phyloP scores from a whole-genome alignment of 2,113 vertebrate genomes.

The Cinclus cinclus region DNA sequence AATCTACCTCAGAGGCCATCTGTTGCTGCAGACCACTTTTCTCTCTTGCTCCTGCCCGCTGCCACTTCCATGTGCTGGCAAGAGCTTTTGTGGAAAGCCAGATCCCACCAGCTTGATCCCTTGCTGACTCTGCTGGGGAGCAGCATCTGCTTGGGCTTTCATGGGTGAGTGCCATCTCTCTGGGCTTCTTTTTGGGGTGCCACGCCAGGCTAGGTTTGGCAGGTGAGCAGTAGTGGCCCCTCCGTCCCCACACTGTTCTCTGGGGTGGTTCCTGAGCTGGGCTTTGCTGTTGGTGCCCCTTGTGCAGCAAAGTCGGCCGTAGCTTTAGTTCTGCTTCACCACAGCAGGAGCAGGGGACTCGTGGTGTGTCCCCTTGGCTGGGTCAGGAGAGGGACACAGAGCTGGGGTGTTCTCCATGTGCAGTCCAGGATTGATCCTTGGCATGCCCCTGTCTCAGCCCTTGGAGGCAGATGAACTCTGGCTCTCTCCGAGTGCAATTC shows the following conservation, averaged over 20 bases:
- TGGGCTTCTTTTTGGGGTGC: not conserved
- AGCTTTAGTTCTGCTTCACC: not conserved
- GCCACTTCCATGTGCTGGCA: not conserved
- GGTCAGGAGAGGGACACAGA: not conserved
- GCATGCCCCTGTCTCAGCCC: not conserved
- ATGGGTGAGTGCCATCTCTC: not conserved
- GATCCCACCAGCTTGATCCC: not conserved
- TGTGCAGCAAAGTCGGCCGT: not conserved
- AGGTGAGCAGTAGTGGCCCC: not conserved
- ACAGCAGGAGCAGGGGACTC: not conserved
- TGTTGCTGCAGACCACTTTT: slow-evolving; percentile 19
- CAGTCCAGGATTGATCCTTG: not conserved
- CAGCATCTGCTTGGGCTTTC: not conserved
- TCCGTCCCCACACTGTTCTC: not conserved
- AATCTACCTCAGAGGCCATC: slow-evolving; percentile 72
- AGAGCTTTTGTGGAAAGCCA: not conserved
- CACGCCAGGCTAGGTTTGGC: not conserved
- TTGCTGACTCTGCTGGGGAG: not conserved
- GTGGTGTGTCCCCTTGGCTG: not conserved
- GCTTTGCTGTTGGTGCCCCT: slow-evolving; percentile 56
- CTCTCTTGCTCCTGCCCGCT: not conserved
- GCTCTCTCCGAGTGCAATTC: not conserved
- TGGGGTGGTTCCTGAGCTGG: not conserved
- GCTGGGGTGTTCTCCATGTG: not conserved
- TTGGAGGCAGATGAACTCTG: not conserved